Conservation (phyloP, 1,140 invertebrate genomes). For the Dolichoris vasculosae region DNA sequence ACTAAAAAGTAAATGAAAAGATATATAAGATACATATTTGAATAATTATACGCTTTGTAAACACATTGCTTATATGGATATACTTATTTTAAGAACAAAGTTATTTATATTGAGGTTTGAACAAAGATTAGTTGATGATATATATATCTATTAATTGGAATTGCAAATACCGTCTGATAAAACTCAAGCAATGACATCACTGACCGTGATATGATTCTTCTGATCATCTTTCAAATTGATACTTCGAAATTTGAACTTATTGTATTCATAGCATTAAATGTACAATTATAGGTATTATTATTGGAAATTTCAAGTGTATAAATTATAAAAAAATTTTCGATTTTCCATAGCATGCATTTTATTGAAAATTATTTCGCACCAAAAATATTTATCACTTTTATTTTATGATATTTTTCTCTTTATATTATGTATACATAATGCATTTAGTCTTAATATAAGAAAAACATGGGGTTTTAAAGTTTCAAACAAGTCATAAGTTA, state of each 20-base stretch:
- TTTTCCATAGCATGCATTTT: too few relatives aligned
- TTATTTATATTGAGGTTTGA: neutral
- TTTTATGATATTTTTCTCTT: too few relatives aligned
- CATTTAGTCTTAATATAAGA: too few relatives aligned
- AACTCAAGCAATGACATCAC: neutral
- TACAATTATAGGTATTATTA: too few relatives aligned
- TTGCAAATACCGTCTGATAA: conserved; percentile 49
- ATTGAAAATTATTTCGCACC: too few relatives aligned
- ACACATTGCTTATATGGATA: neutral
- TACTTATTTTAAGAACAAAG: neutral
- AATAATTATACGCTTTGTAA: neutral
- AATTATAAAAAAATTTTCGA: too few relatives aligned
- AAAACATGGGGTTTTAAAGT: too few relatives aligned
- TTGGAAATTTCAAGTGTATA: too few relatives aligned
- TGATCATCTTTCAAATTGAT: conserved; percentile 31
- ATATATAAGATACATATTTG: neutral
- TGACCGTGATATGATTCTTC: conserved; percentile 11
- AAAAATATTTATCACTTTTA: too few relatives aligned
- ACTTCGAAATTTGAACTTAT: neutral
- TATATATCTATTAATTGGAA: neutral
- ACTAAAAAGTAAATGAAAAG: neutral
- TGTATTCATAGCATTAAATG: neutral
- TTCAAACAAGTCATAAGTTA: too few relatives aligned
- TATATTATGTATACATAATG: too few relatives aligned
- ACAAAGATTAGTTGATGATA: neutral